phyloP scores from a whole-genome alignment of 2,113 vertebrate genomes.

The Nymphicus hollandicus region DNA sequence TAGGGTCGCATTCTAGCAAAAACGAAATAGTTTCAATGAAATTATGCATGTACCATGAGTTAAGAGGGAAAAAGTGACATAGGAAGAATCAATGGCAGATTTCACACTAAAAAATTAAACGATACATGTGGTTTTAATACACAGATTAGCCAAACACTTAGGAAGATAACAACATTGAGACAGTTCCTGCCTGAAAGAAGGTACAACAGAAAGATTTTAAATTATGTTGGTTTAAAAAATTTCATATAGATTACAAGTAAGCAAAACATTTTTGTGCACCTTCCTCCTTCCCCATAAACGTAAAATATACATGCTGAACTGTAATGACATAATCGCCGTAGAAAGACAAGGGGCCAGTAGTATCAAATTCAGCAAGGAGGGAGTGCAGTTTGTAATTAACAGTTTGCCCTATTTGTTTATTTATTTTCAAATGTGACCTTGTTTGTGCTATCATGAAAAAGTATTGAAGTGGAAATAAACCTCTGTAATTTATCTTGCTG shows the following conservation, averaged over 20 bases:
- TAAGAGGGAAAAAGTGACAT: fast-evolving
- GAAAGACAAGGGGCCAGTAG: neutral
- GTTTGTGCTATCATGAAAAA: neutral
- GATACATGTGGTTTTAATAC: neutral
- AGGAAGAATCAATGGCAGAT: neutral
- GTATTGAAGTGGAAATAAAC: neutral
- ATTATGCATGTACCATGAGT: neutral
- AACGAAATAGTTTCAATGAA: neutral
- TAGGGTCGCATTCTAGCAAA: neutral
- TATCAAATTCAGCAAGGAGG: neutral
- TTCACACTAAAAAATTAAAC: neutral
- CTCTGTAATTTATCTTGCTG: neutral
- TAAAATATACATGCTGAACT: neutral
- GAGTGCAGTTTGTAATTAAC: neutral
- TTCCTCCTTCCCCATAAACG: neutral
- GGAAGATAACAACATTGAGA: neutral
- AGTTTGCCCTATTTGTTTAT: neutral
- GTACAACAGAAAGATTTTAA: neutral
- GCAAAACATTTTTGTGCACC: neutral
- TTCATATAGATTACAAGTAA: neutral
- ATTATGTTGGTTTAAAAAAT: neutral
- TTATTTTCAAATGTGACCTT: neutral
- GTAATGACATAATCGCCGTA: fast-evolving
- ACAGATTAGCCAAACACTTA: neutral
- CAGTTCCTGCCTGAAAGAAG: neutral